phyloP scores from a whole-genome alignment of 2,113 vertebrate genomes.

The Aptenodytes patagonicus region DNA sequence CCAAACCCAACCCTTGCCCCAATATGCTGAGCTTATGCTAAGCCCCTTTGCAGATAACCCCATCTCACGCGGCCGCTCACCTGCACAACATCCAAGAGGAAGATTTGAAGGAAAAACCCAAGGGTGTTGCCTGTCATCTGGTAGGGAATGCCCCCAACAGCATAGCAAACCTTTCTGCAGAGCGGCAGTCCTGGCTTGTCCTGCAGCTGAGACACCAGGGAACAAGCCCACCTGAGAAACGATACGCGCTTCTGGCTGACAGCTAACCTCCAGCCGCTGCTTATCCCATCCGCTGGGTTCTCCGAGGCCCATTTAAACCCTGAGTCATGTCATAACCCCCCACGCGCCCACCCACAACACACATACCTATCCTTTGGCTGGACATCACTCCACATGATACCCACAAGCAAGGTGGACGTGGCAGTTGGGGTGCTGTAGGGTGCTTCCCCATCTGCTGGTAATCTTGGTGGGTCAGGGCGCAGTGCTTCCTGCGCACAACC shows the following conservation, averaged over 20 bases:
- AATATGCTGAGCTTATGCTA: not conserved
- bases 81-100: constrained; percentile 77
- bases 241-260: not conserved
- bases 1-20: not conserved
- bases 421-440: not conserved
- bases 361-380: not conserved
- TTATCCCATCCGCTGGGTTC: not conserved
- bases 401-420: not conserved
- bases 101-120: constrained; percentile 74
- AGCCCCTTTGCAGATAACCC: not conserved
- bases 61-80: constrained; percentile 8
- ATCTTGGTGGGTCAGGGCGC: not conserved
- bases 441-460: not conserved
- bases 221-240: not conserved
- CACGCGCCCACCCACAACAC: not conserved
- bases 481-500: too few species aligned
- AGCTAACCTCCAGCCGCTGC: not conserved
- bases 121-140: constrained; percentile 67
- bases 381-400: not conserved
- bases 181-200: constrained; percentile 34
- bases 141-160: constrained; percentile 69
- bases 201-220: not conserved
- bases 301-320: not conserved
- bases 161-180: constrained; percentile 71
- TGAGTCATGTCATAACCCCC: not conserved